Conservation (phyloP, 2,113 vertebrate species). For the Herpetotheres cachinnans region DNA sequence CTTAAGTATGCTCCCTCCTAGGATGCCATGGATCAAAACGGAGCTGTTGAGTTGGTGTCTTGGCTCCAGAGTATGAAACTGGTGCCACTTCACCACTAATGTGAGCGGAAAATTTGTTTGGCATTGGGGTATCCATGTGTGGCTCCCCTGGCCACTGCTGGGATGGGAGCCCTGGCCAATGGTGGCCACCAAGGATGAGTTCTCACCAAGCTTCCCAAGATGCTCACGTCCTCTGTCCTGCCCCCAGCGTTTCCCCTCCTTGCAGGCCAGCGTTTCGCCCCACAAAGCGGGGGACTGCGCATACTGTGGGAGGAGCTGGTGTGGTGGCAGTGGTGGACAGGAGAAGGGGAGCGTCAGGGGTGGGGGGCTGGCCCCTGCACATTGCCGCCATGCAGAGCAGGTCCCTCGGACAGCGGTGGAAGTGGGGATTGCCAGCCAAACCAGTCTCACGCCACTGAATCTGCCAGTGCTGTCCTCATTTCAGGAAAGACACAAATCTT, state of each 20-base stretch:
- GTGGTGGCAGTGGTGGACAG: neutral
- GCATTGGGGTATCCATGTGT: accelerated
- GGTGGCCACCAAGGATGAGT: neutral
- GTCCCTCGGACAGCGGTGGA: accelerated
- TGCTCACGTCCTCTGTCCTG: accelerated
- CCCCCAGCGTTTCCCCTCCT: no score
- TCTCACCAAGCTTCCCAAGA: neutral
- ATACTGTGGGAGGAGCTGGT: neutral
- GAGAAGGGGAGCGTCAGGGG: accelerated
- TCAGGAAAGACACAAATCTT: neutral
- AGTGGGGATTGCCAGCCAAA: neutral
- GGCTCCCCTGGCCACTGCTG: neutral
- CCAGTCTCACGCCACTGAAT: accelerated
- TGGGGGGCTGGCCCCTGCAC: neutral
- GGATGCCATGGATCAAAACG: neutral
- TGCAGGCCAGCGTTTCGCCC: neutral
- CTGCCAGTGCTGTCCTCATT: neutral
- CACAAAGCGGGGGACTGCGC: accelerated
- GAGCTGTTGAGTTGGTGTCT: accelerated
- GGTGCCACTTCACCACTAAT: neutral
- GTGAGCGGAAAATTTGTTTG: accelerated
- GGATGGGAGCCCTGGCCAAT: accelerated
- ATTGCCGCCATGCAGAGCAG: accelerated
- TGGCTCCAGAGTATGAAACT: neutral
- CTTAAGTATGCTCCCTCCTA: accelerated